Evolutionary conservation across 1,140 invertebrate genomes (phyloP), one percentile per base, ranked within the genome.

Genomic region (Myzus persicae): DNA sequence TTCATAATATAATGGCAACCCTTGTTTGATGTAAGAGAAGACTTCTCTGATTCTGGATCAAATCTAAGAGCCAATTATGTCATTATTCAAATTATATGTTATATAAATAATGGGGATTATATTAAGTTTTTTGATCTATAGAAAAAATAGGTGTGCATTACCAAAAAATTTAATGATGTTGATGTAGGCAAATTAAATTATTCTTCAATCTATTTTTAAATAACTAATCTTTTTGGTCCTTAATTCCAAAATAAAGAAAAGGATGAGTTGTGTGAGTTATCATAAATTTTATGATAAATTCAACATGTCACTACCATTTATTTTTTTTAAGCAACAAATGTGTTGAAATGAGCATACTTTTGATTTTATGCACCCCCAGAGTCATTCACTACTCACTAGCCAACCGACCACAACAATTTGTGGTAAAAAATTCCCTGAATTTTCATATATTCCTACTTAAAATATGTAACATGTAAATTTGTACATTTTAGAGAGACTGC

Each of bases 1-100:
- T 90, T 90, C 4, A n/a, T 90, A 90, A 20, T 67, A 90, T 44
- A 42, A 90, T 67, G 89, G 31, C 51, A 90, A 44, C 54, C 51
- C 44, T 90, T 90, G 26, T 67, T 90, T 67, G 89, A 90, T 9
- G 40, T 67, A 14, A 67, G 14, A 90, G 89, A 67, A 67, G 42
- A 67, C 14, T 67, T 59, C 18, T 90, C 89, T 7, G 54, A 90
- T 67, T 90, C 89, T 67, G 14, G 51, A 42, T 90, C 89, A 90
- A 90, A 90, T 46, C 89, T 90, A 90, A 90, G 1, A 67, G n/a
- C 26, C 11, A 59, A 90, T n/a, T 14, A 90, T 42, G 7, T 40
- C 38, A 8, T 40, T 38, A 82, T 38, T 82, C 2, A 82, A 82
- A 40, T 82, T 67, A 14, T 6, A n/a, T 67, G 1, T 67, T 67